Evolutionary conservation across 53 echinoderm and acorn worm species (phyloP).

Genomic region (Patiria pectinifera): DNA sequence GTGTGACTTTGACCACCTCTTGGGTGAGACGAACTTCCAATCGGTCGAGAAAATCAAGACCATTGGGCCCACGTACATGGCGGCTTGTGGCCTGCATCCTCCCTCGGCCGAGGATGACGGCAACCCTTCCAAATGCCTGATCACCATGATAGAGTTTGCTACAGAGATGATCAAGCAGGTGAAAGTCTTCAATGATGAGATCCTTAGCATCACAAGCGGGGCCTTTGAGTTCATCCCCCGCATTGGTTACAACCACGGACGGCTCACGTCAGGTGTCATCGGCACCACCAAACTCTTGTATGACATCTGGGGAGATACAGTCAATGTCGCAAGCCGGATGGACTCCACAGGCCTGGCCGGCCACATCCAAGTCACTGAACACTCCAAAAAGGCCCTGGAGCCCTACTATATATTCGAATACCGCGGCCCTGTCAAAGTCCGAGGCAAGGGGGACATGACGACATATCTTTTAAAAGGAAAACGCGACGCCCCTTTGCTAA

Average conservation of each 20-base stretch:
- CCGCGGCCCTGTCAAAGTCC: constrained; percentile 80
- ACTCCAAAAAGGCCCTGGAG: constrained; percentile 84
- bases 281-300: constrained; percentile 99
- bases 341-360: constrained; percentile 94
- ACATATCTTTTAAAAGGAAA: constrained; percentile 69
- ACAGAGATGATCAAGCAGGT: constrained; percentile 86
- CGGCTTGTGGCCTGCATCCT: constrained; percentile 93
- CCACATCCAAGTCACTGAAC: constrained; percentile 89
- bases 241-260: constrained; percentile 98
- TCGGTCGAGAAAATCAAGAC: constrained; percentile 99
- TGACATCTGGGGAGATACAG: constrained; percentile 99
- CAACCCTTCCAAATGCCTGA: constrained; percentile 56
- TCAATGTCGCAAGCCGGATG: constrained; percentile 99
- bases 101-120: constrained; percentile 56
- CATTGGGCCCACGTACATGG: constrained; percentile 99
- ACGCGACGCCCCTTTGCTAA: constrained; percentile 35
- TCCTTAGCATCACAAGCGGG: constrained; percentile 90
- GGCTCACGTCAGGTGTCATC: constrained; percentile 93
- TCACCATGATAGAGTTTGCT: constrained; percentile 90
- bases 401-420: constrained; percentile 83
- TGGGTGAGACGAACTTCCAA: constrained; percentile 69
- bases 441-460: constrained; percentile 92
- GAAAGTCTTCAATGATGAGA: constrained; percentile 84
- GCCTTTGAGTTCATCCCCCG: constrained; percentile 96
- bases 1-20: constrained; percentile 93